Conservation (phyloP, 1,140 invertebrate genomes). For the Holotrichia oblita region DNA sequence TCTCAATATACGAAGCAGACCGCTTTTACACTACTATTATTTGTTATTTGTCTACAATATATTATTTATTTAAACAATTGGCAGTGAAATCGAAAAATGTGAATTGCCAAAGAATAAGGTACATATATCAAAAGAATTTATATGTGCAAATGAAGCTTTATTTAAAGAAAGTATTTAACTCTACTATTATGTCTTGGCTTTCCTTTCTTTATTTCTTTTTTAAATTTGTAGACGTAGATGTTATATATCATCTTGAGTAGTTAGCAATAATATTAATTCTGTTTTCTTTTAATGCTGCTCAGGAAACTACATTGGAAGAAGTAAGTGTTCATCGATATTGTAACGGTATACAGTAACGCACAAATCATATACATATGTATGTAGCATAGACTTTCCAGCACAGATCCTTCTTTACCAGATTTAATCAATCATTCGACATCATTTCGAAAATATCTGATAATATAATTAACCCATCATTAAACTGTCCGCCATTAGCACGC, state of each 20-base stretch:
- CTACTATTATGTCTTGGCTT: no score
- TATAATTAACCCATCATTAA: conserved; percentile 4
- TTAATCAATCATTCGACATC: neutral
- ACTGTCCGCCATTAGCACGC: neutral
- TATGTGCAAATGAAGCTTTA: no score
- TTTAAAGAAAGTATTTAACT: no score
- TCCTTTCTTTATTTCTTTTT: no score
- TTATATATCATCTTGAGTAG: conserved; percentile 18
- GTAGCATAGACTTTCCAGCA: neutral
- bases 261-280: conserved; percentile 20
- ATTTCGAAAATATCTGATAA: neutral
- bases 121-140: no score
- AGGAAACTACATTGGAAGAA: conserved; percentile 91
- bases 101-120: no score
- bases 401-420: neutral
- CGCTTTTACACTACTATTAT: no score
- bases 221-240: no score
- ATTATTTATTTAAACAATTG: no score
- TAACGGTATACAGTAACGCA: neutral
- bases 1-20: no score
- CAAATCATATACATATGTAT: neutral
- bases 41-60: no score
- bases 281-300: conserved; percentile 34
- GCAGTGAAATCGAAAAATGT: no score
- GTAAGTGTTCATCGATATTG: conserved; percentile 67